Percentiles rank a stretch among this genome's conserved stretches.
These are phyloP conservation scores for Indri indri DNA, from an alignment of 2,113 vertebrate genomes.

Conservation along the genomic window DNA sequence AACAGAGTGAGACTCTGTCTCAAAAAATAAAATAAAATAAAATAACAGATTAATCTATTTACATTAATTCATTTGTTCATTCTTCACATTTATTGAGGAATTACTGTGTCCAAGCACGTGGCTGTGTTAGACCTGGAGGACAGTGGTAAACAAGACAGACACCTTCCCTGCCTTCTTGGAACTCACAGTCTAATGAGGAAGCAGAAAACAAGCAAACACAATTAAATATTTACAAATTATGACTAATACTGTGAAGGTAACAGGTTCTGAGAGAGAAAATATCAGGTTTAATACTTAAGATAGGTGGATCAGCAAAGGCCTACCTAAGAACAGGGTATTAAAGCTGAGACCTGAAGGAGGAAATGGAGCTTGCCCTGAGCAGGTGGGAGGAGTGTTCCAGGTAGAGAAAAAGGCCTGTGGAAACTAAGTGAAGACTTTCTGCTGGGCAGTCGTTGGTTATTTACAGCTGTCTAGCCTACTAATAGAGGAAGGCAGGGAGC, in stretches of 20 bases:
- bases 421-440: background rate
- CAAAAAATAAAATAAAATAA: background rate
- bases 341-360: background rate
- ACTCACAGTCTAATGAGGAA: background rate
- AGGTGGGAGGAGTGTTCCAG: background rate
- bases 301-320: background rate
- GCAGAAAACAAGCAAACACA: background rate
- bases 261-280: background rate
- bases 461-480: background rate
- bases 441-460: background rate
- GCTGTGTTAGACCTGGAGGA: background rate
- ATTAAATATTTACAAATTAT: background rate
- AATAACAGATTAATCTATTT: background rate
- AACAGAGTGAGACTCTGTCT: too few species aligned
- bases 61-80: background rate
- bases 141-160: background rate
- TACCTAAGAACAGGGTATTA: background rate
- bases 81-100: background rate
- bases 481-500: background rate
- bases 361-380: background rate
- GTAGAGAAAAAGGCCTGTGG: background rate
- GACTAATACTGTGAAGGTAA: background rate
- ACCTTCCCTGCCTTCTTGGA: background rate
- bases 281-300: background rate
- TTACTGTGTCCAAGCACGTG: background rate